Evolutionary conservation across 2,888 invertebrate genomes (phyloP), one percentile per base, ranked within the genome.

Genomic region (Electrophaes corylata): DNA sequence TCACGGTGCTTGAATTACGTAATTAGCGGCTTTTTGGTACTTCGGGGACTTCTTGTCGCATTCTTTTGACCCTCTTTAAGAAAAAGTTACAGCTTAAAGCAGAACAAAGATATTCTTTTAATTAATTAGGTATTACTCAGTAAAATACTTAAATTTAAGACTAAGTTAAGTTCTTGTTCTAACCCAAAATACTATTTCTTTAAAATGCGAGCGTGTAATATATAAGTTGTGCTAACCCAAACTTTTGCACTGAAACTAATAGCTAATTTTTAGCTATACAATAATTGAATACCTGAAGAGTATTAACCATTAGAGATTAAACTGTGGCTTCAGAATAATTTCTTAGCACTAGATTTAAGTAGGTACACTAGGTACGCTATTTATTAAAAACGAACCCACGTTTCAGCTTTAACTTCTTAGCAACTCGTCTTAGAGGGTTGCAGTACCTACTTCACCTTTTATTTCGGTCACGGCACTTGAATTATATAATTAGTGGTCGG

Each of bases 1-100:
- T 88, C 84, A 88, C 84, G 87, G 86, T 84, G 73, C 80, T 84
- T 86, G 87, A 83, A 89, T 88, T 84, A 87, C 84, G 81, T 90
- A 90, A 91, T 91, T 89, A 89, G 86, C 83, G 64, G 84, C 80
- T 83, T 83, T 86, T 87, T 84, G 80, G 77, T 75, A 81, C 75
- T 81, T 79, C 71, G 18, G 84, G 67, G 76, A 75, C 75, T 77
- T 79, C 76, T 76, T 78, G 79, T 80, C 75, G 74, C 73, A 77
- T 74, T 73, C 29, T 52, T 50, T 44, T 31, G 44, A 55, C 35
- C 35, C 18, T 44, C n/a, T 29, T 44, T 44, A 44, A 29, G 29
- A 10, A 37, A 35, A 37, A 8, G 16, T 37, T 10, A 37, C 16
- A 16, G n/a, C 16, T 33, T 33, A 8, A 29, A 37, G 37, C 37